These are phyloP conservation scores for Chrysolina americana DNA, from an alignment of 2,888 invertebrate species.

Conservation along the genomic window DNA sequence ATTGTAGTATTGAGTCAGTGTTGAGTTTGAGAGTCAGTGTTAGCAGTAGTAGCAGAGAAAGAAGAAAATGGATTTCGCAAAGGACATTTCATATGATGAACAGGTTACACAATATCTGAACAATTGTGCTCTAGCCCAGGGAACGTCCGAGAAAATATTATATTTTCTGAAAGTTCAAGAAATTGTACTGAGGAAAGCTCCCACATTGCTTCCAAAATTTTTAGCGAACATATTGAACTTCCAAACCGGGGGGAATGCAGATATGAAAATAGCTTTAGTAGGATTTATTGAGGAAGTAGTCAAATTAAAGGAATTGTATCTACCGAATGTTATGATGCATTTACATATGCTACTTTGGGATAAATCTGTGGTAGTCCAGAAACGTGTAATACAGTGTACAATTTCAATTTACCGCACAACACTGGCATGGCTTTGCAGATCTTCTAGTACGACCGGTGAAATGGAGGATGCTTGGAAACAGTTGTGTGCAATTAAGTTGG, in stretches of 20 bases:
- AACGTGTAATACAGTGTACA: constrained; percentile 90
- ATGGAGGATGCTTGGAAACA: constrained; percentile 92
- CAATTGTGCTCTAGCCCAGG: constrained; percentile 46
- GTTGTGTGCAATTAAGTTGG: constrained; percentile 85
- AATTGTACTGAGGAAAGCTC: constrained; percentile 84
- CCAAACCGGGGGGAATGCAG: constrained; percentile 84
- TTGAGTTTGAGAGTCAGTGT: too few species aligned
- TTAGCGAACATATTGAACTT: constrained; percentile 91
- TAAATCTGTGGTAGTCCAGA: constrained; percentile 87
- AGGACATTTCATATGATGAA: constrained; percentile 30
- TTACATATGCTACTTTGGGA: constrained; percentile 86
- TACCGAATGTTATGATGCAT: constrained; percentile 86
- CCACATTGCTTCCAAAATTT: constrained; percentile 87
- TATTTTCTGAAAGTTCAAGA: constrained; percentile 89
- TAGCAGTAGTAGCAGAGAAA: too few species aligned
- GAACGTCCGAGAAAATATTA: constrained; percentile 73
- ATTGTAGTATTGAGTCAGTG: too few species aligned
- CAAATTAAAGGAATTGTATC: constrained; percentile 84
- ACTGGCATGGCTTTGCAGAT: constrained; percentile 84
- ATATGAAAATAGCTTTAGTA: constrained; percentile 89
- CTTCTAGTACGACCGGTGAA: constrained; percentile 77
- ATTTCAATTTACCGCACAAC: constrained; percentile 88
- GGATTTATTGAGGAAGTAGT: constrained; percentile 96
- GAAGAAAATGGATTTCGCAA: constrained; percentile 24
- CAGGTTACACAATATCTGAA: constrained; percentile 54